phyloP scores from a whole-genome alignment of 1,140 invertebrate genomes.

The Lepidostoma basale region DNA sequence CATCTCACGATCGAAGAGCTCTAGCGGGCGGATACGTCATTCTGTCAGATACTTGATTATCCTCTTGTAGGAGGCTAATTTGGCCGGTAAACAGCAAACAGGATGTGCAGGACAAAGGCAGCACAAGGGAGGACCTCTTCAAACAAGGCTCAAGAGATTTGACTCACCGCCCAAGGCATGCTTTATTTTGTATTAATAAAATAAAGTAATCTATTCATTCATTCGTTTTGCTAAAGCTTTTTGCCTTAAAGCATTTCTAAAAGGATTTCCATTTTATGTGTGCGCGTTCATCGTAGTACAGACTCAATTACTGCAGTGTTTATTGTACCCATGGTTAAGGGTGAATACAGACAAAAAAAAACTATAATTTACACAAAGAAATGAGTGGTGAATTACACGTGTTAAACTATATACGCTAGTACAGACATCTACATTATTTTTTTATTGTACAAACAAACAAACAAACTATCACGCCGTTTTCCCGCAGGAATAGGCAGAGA shows the following conservation, averaged over 20 bases:
- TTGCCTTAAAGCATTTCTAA: not conserved
- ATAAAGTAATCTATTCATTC: constrained; percentile 22
- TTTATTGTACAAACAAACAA: too few species aligned
- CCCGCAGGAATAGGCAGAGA: too few species aligned
- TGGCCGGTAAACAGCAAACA: constrained; percentile 15
- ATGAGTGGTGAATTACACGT: too few species aligned
- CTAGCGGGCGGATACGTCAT: constrained; percentile 14
- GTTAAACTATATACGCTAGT: too few species aligned
- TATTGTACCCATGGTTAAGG: too few species aligned
- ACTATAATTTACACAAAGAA: too few species aligned
- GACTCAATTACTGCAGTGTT: too few species aligned
- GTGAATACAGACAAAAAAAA: too few species aligned
- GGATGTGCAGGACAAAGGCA: constrained; percentile 25
- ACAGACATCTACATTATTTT: too few species aligned
- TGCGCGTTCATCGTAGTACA: not conserved
- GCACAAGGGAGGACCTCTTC: constrained; percentile 12
- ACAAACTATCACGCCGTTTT: too few species aligned
- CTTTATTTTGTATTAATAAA: constrained; percentile 7
- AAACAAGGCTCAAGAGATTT: constrained; percentile 17
- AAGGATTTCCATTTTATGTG: not conserved
- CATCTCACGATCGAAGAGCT: too few species aligned
- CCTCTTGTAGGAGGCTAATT: constrained; percentile 18
- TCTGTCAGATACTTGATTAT: constrained; percentile 16
- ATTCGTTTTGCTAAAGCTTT: not conserved
- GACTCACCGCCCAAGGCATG: not conserved